A percentile compares a stretch with the other conserved stretches of the same genome.
Evolutionary conservation across 1,140 invertebrate species (phyloP).

Genomic region (Diorhabda sublineata): DNA sequence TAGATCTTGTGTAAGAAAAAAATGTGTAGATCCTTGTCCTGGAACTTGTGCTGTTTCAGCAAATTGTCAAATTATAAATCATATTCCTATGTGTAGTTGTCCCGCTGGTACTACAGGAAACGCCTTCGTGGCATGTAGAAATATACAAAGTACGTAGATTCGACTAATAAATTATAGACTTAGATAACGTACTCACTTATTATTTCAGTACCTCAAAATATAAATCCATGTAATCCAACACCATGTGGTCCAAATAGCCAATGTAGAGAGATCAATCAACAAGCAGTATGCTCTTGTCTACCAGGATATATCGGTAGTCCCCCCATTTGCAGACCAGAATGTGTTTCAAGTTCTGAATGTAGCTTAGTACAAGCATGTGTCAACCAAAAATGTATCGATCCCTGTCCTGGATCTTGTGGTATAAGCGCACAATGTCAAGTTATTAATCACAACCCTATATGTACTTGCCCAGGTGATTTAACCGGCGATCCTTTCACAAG

Average conservation of each 20-base stretch:
- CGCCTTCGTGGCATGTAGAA: conserved; percentile 59
- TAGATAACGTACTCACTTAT: too few species aligned
- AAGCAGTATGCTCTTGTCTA: conserved; percentile 52
- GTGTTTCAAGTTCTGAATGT: conserved; percentile 62
- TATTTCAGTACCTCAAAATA: conserved; percentile 50
- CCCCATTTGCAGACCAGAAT: conserved; percentile 55
- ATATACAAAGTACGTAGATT: conserved; percentile 49
- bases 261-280: conserved; percentile 56
- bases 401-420: conserved; percentile 61
- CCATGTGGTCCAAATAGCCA: conserved; percentile 60
- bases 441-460: conserved; percentile 55
- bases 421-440: conserved; percentile 59
- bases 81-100: conserved; percentile 63
- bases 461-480: conserved; percentile 46
- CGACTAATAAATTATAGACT: too few species aligned
- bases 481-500: conserved; percentile 61
- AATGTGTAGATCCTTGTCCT: conserved; percentile 68
- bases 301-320: conserved; percentile 51
- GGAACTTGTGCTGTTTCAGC: conserved; percentile 66
- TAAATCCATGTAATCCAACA: conserved; percentile 42
- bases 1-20: conserved; percentile 64
- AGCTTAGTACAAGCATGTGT: conserved; percentile 57
- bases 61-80: conserved; percentile 61
- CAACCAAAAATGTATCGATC: conserved; percentile 59
- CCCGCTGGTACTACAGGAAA: conserved; percentile 59